Percentiles rank a stretch among this genome's conserved stretches.
These are phyloP conservation scores for Rhea pennata DNA, from an alignment of 2,113 vertebrate genomes.

Conservation along the genomic window DNA sequence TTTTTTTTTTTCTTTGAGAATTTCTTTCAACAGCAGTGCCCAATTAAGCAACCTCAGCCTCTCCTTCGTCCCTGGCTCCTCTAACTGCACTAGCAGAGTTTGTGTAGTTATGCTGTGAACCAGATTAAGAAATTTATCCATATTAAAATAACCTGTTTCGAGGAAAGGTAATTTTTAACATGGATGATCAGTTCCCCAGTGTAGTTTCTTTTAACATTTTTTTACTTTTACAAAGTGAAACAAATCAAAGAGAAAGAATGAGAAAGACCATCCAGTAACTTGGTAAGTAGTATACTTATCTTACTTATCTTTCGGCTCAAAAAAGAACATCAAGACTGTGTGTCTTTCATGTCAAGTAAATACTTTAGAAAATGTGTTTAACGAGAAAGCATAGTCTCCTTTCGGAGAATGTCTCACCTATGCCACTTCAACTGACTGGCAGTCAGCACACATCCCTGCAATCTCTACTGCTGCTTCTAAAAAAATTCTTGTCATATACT, in stretches of 20 bases:
- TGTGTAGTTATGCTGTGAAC: neutral
- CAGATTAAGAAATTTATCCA: neutral
- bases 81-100: neutral
- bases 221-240: neutral
- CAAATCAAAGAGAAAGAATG: neutral
- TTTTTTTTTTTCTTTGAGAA: neutral
- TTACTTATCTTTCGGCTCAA: neutral
- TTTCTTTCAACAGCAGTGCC: neutral
- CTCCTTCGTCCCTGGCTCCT: neutral
- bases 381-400: neutral
- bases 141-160: neutral
- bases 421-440: neutral
- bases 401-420: neutral
- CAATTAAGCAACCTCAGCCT: neutral
- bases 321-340: neutral
- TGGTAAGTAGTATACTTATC: neutral
- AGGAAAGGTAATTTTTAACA: neutral
- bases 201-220: neutral
- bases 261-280: neutral
- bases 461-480: neutral
- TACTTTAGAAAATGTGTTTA: neutral
- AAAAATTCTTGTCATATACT: neutral
- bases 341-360: neutral
- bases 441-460: neutral
- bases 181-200: neutral